Percentiles rank a stretch among this genome's conserved stretches.
Evolutionary conservation across 2,888 invertebrate genomes (phyloP).

Genomic region (Caenorhabditis zanzibari): DNA sequence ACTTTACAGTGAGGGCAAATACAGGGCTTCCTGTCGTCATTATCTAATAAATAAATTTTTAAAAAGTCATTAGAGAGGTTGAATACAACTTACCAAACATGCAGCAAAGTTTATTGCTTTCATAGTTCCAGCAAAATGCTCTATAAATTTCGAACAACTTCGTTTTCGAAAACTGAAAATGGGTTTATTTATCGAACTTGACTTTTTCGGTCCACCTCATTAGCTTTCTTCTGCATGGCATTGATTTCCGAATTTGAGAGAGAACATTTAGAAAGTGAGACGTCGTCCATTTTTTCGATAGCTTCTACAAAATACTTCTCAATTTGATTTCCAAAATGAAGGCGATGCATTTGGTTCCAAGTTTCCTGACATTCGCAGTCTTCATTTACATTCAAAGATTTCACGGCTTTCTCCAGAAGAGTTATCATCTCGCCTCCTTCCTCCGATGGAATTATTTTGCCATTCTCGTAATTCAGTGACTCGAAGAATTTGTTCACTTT

Average conservation of each 20-base stretch:
- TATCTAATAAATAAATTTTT: too few relatives aligned
- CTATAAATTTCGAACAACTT: background rate
- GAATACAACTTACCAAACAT: background rate
- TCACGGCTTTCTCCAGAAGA: background rate
- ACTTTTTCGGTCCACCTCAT: background rate
- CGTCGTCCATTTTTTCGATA: background rate
- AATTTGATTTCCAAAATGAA: background rate
- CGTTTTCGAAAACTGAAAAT: background rate
- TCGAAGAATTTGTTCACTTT: conserved; percentile 8
- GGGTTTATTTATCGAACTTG: background rate
- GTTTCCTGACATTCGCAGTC: background rate
- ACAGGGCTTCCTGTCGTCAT: too few relatives aligned
- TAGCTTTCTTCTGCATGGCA: background rate
- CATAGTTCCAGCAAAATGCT: background rate
- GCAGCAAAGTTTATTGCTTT: background rate
- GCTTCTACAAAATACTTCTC: background rate
- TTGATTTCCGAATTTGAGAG: background rate
- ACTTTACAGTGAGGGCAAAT: too few relatives aligned
- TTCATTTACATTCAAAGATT: background rate
- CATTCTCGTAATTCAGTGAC: background rate
- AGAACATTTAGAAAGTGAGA: background rate
- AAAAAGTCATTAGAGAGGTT: too few relatives aligned
- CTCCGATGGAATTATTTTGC: background rate
- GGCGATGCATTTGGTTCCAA: background rate
- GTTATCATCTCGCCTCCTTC: background rate